phyloP scores from a whole-genome alignment of 2,797 vertebrate species.

The Uromys caudimaculatus region DNA sequence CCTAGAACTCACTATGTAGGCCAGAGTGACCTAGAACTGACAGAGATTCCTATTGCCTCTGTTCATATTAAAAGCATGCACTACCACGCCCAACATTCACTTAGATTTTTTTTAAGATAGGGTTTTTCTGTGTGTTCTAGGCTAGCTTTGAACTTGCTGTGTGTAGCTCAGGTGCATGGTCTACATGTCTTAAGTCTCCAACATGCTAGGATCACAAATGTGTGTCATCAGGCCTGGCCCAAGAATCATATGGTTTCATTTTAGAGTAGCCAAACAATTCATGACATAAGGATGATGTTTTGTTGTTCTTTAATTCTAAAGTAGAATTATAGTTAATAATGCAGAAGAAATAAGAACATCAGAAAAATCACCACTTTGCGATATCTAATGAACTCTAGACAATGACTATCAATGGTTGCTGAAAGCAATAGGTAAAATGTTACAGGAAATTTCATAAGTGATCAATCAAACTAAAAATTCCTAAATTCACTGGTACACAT shows the following conservation, averaged over 20 bases:
- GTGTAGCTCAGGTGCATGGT: not conserved
- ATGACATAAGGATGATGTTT: not conserved
- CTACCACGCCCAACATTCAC: not conserved
- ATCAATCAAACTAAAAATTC: not conserved
- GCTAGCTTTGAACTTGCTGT: not conserved
- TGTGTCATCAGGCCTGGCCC: not conserved
- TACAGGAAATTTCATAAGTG: constrained; percentile 1
- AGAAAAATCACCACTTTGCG: constrained; percentile 33
- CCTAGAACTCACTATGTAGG: not conserved
- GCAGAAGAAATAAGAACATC: constrained; percentile 34
- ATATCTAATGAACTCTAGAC: constrained; percentile 31
- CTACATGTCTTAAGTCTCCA: not conserved
- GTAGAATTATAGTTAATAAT: constrained; percentile 43
- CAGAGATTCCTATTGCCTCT: not conserved
- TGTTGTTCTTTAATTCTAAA: not conserved
- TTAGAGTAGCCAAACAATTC: constrained; percentile 32
- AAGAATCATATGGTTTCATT: constrained; percentile 15
- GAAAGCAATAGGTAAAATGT: constrained; percentile 25
- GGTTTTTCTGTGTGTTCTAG: not conserved
- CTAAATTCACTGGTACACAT: constrained; percentile 8
- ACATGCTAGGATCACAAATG: not conserved
- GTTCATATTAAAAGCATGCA: not conserved
- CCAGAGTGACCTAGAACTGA: not conserved
- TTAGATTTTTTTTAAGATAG: not conserved
- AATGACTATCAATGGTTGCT: constrained; percentile 18